These are phyloP conservation scores for Trinectes maculatus DNA, from an alignment of 2,113 vertebrate species.

Conservation along the genomic window DNA sequence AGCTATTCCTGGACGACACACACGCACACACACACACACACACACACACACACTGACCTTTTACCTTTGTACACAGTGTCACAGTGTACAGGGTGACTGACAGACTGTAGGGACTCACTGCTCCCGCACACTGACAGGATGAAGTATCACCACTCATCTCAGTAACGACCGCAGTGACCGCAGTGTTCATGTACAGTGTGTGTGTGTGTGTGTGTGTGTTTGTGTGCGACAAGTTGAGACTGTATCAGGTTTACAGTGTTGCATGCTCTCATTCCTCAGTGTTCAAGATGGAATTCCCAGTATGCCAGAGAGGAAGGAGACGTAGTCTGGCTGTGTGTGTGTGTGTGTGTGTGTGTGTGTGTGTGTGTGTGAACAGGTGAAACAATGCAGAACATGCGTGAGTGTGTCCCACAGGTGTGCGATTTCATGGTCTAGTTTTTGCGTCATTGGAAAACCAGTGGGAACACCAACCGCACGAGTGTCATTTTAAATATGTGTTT, in stretches of 20 bases:
- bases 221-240: conserved; percentile 18
- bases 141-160: conserved; percentile 19
- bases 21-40: conserved; percentile 10
- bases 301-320: conserved; percentile 47
- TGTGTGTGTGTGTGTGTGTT: conserved; percentile 4
- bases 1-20: conserved; percentile 58
- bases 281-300: conserved; percentile 36
- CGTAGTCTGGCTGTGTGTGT: background rate
- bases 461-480: no score
- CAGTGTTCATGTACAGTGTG: conserved; percentile 21
- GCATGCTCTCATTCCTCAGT: conserved; percentile 28
- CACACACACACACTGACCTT: conserved; percentile 28
- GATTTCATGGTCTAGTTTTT: background rate
- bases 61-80: conserved; percentile 7
- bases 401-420: conserved; percentile 26
- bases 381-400: conserved; percentile 7
- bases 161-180: background rate
- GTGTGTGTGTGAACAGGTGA: conserved; percentile 17
- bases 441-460: no score
- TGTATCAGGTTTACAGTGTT: conserved; percentile 43
- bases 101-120: conserved; percentile 17
- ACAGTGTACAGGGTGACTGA: background rate
- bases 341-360: background rate
- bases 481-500: no score
- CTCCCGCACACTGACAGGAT: conserved; percentile 33